These are phyloP conservation scores for Numida meleagris DNA, from an alignment of 2,113 vertebrate species.

Conservation along the genomic window DNA sequence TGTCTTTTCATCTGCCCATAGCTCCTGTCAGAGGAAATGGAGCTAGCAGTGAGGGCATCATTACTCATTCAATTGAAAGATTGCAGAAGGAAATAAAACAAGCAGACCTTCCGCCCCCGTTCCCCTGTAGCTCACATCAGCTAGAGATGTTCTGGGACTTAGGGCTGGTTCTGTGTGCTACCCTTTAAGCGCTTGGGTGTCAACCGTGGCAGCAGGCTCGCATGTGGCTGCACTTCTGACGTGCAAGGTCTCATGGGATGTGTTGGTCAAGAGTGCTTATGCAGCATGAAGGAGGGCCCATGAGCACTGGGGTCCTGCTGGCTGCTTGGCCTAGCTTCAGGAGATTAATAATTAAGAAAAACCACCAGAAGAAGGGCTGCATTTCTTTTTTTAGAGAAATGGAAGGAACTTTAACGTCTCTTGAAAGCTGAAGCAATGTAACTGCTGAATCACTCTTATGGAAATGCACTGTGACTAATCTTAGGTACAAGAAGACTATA, in stretches of 20 bases:
- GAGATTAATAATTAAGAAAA: slow-evolving; percentile 7
- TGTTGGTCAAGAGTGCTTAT: not conserved
- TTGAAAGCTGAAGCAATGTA: not conserved
- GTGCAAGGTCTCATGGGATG: not conserved
- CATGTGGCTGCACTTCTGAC: not conserved
- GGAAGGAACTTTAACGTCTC: not conserved
- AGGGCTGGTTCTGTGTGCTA: not conserved
- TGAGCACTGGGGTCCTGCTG: not conserved
- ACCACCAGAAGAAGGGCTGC: not conserved
- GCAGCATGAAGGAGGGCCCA: not conserved
- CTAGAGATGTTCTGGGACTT: not conserved
- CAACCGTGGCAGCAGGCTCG: not conserved
- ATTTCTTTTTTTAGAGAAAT: not conserved
- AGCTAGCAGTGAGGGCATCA: not conserved
- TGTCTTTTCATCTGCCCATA: not conserved
- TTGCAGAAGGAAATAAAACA: not conserved
- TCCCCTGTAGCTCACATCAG: not conserved
- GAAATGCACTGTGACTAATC: not conserved
- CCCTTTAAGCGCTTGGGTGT: not conserved
- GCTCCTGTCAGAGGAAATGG: not conserved
- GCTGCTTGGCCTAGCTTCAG: not conserved
- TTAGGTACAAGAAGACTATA: not conserved
- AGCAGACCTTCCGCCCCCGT: not conserved
- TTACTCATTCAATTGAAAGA: not conserved
- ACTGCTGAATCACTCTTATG: slow-evolving; percentile 12